phyloP scores from a whole-genome alignment of 2,797 vertebrate species.

The Perodicticus potto region DNA sequence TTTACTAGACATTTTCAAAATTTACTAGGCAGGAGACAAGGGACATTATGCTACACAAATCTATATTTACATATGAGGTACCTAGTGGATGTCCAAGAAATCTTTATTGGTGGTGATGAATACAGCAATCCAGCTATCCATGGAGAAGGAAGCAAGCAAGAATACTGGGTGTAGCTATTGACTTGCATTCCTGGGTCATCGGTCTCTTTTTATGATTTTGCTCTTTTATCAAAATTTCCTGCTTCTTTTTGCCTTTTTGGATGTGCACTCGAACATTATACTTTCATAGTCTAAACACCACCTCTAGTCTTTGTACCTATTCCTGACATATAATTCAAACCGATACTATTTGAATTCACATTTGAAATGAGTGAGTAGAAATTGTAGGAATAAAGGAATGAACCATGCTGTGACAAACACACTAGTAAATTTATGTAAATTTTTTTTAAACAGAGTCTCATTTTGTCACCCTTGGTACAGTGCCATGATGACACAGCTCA shows the following conservation, averaged over 20 bases:
- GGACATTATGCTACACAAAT: not conserved
- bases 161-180: not conserved
- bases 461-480: too few relatives aligned
- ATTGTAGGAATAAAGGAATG: not conserved
- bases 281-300: not conserved
- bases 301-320: not conserved
- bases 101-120: constrained; percentile 12
- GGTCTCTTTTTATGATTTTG: constrained; percentile 15
- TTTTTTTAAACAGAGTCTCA: too few relatives aligned
- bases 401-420: not conserved
- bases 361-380: not conserved
- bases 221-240: not conserved
- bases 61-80: not conserved
- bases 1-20: not conserved
- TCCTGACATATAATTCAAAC: constrained; percentile 27
- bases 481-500: too few relatives aligned
- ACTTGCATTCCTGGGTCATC: not conserved
- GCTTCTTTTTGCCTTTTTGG: constrained; percentile 4
- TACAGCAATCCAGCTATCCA: not conserved
- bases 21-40: not conserved
- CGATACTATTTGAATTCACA: not conserved
- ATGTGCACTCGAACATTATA: not conserved
- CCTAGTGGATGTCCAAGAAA: not conserved
- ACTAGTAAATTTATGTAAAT: not conserved
- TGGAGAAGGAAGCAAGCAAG: not conserved